Base-by-base conservation (phyloP, 1,140 invertebrate genomes). In the Caerostris extrusa region DNA sequence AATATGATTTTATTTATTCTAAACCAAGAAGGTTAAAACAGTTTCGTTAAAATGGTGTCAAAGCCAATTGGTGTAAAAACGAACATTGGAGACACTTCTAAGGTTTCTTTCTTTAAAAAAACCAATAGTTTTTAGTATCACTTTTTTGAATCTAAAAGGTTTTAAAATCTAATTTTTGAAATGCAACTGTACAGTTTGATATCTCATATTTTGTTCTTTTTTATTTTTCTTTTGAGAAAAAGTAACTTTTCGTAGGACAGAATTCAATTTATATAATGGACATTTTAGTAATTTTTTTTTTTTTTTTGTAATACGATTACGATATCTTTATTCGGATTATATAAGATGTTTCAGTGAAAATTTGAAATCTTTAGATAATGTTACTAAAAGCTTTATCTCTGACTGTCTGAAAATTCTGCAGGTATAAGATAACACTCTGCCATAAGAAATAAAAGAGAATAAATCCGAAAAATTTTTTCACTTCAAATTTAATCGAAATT, bases 141-240 rank as follows among this genome's bases (percentile, higher is more conserved):
- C 34, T 50, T 77, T 77, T n/a, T 34, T 5, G 3, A 10, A 50
- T 2, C 7, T 77, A 50, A 77, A 77, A 77, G 71, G 34, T 77
- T 77, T 77, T 77, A 50, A 50, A 77, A 77, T 12, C 71, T 77
- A 77, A 77, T 77, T 77, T n/a, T 53, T 77, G 8, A 77, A 77
- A 14, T 77, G 3, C 10, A 3, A 34, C 34, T 34, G 34, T 34
- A 34, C 34, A 34, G 4, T 14, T 64, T 53, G 34, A 50, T 7
- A 69, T 50, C 50, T 77, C 10, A 34, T 53, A 50, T n/a, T 77
- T 4, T 50, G 3, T 34, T 34, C n/a, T 34, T 2, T 34, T 34
- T 34, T 34, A 34, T 34, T 8, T 5, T 50, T 53, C 7, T 10
- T 34, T 77, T 34, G 5, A 50, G 34, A 12, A 53, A 77, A 3